Conservation (phyloP, 2,888 invertebrate genomes). For the Stratiomys singularior region DNA sequence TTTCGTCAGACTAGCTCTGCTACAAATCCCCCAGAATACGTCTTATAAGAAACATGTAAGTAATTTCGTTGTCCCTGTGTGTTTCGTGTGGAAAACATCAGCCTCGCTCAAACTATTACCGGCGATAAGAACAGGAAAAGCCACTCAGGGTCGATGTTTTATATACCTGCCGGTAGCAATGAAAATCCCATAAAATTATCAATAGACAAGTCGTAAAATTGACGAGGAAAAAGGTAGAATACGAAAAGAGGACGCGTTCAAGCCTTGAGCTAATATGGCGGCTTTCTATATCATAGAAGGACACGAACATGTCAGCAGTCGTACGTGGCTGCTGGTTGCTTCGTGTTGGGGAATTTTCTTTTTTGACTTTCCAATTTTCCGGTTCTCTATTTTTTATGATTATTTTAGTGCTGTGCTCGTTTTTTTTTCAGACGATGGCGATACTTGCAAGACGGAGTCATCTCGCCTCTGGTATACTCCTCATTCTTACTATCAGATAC, state of each 20-base stretch:
- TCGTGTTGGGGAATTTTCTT: slow-evolving; percentile 32
- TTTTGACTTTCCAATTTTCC: slow-evolving; percentile 47
- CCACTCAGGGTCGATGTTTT: slow-evolving; percentile 44
- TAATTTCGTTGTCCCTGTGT: slow-evolving; percentile 11
- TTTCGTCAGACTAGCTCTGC: slow-evolving; percentile 7
- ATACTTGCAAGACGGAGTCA: neutral
- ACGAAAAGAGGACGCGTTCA: neutral
- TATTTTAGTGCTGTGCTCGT: slow-evolving; percentile 49
- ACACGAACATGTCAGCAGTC: slow-evolving; percentile 13
- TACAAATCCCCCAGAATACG: neutral
- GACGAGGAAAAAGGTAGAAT: slow-evolving; percentile 17
- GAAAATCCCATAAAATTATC: slow-evolving; percentile 51
- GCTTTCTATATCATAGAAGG: neutral
- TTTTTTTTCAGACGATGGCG: neutral
- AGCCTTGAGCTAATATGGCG: slow-evolving; percentile 30
- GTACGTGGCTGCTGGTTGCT: slow-evolving; percentile 34
- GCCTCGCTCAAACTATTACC: slow-evolving; percentile 32
- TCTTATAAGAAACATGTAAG: slow-evolving; percentile 24
- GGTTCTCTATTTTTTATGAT: slow-evolving; percentile 51
- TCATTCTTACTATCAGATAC: neutral
- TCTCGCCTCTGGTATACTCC: neutral
- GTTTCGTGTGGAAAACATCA: slow-evolving; percentile 8
- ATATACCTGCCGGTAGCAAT: slow-evolving; percentile 49
- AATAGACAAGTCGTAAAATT: slow-evolving; percentile 51
- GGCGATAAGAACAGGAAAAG: slow-evolving; percentile 46